These are phyloP conservation scores for Zosterops japonicus DNA, from an alignment of 2,113 vertebrate species.

Conservation along the genomic window DNA sequence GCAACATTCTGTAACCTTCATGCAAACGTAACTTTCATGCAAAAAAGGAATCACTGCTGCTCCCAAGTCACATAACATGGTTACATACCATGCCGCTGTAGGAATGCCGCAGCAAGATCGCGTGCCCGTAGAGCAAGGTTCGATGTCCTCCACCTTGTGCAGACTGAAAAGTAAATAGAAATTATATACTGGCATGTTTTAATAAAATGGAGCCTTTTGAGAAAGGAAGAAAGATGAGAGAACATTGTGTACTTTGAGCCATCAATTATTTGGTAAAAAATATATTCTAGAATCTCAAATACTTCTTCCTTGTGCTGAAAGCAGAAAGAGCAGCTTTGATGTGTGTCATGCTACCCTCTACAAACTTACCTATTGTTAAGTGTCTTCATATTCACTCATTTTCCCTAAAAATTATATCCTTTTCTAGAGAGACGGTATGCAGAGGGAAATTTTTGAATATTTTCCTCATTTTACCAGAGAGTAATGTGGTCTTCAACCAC, in stretches of 20 bases:
- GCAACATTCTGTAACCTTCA: neutral
- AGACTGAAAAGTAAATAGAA: conserved; percentile 71
- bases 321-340: neutral
- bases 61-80: neutral
- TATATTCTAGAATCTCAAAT: neutral
- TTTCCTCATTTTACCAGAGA: neutral
- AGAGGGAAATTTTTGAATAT: neutral
- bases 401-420: neutral
- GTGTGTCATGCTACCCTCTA: neutral
- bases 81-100: conserved; percentile 93
- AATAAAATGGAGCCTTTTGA: neutral
- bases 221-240: neutral
- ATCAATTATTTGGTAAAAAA: neutral
- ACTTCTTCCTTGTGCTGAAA: neutral
- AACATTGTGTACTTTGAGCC: neutral
- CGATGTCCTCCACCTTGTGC: conserved; percentile 92
- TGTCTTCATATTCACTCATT: neutral
- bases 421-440: neutral
- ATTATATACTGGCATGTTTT: neutral
- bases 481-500: neutral
- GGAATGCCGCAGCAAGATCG: conserved; percentile 91
- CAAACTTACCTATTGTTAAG: neutral
- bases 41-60: neutral
- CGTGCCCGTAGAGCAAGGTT: conserved; percentile 91
- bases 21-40: neutral